Conservation (phyloP, 1,140 invertebrate genomes). For the Anoplophora glabripennis region DNA sequence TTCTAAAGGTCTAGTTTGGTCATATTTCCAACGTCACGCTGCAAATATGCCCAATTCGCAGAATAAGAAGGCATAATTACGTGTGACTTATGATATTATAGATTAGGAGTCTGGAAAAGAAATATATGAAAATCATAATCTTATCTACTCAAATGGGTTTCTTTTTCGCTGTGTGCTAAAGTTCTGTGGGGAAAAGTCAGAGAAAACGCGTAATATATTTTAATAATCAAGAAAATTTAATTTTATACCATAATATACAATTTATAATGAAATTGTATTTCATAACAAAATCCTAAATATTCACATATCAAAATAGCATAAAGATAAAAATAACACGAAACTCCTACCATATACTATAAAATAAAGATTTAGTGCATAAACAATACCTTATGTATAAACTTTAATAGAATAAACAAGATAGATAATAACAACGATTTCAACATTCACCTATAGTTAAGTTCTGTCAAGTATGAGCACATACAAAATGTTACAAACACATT, state of each 20-base stretch:
- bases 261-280: conserved; percentile 31
- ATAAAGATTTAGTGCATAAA: conserved; percentile 33
- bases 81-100: too few relatives aligned
- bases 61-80: too few relatives aligned
- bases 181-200: not conserved
- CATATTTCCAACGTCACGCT: too few relatives aligned
- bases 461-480: conserved; percentile 11
- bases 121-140: too few relatives aligned
- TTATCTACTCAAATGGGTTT: too few relatives aligned
- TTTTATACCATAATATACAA: conserved; percentile 21
- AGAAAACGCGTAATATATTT: not conserved
- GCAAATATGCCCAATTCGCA: too few relatives aligned
- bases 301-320: conserved; percentile 32
- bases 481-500: conserved; percentile 12
- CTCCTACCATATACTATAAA: conserved; percentile 18
- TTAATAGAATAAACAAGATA: conserved; percentile 44
- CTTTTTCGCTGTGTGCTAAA: too few relatives aligned
- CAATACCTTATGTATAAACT: conserved; percentile 40
- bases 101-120: too few relatives aligned
- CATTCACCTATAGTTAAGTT: conserved; percentile 25
- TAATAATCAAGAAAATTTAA: not conserved
- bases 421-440: conserved; percentile 39
- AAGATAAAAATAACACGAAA: conserved; percentile 22
- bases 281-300: conserved; percentile 31
- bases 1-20: too few relatives aligned